phyloP scores from a whole-genome alignment of 2,113 vertebrate species.

The Suricata suricatta region DNA sequence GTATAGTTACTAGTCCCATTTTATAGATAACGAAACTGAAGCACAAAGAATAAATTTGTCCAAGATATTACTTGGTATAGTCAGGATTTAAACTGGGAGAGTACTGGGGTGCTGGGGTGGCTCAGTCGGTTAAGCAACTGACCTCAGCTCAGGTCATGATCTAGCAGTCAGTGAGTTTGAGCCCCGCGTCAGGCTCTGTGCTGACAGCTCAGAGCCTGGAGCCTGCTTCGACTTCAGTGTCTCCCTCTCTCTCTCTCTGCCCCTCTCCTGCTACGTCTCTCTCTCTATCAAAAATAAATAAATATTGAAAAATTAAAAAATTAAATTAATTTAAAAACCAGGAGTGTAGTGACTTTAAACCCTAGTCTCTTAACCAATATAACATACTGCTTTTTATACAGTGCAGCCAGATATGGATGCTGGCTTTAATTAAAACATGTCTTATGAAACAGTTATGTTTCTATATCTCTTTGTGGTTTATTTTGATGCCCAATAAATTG shows the following conservation, averaged over 20 bases:
- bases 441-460: neutral
- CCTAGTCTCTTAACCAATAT: neutral
- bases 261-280: too few relatives aligned
- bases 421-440: neutral
- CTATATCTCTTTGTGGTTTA: neutral
- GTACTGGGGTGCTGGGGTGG: too few relatives aligned
- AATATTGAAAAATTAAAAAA: too few relatives aligned
- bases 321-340: too few relatives aligned
- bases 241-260: too few relatives aligned
- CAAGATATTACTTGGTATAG: neutral
- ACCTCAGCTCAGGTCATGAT: too few relatives aligned
- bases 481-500: neutral
- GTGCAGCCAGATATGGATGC: neutral
- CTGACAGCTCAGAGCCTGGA: too few relatives aligned
- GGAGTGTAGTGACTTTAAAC: neutral
- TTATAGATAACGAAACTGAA: neutral
- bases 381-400: neutral
- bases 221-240: too few relatives aligned
- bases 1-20: neutral
- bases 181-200: too few relatives aligned
- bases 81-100: neutral
- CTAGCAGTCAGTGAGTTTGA: too few relatives aligned
- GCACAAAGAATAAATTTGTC: neutral
- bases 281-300: too few relatives aligned
- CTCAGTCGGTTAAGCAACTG: too few relatives aligned